These are phyloP conservation scores for Zenarchopterus dispar DNA, from an alignment of 2,797 vertebrate genomes.

Conservation along the genomic window DNA sequence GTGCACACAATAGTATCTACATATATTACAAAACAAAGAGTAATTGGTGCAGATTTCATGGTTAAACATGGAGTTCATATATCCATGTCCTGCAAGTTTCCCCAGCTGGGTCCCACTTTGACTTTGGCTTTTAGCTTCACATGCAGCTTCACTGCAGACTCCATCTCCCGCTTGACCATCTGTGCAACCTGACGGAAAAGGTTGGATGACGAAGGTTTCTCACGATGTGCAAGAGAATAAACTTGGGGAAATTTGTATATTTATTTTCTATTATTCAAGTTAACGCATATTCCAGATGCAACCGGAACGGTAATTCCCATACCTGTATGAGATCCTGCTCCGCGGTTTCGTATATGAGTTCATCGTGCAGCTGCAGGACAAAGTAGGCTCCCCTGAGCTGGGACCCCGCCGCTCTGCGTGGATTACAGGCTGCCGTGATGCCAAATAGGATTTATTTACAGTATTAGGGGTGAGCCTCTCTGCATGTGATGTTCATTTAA, in stretches of 20 bases:
- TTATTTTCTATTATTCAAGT: too few species aligned
- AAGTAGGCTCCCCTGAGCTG: conserved; percentile 88
- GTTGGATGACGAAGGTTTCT: background rate
- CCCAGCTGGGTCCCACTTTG: conserved; percentile 93
- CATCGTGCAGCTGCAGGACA: conserved; percentile 95
- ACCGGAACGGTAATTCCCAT: conserved; percentile 9
- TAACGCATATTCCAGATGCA: too few species aligned
- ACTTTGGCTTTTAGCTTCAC: conserved; percentile 92
- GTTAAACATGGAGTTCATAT: conserved; percentile 64
- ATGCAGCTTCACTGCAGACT: conserved; percentile 88
- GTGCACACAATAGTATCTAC: conserved; percentile 11
- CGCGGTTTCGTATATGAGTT: conserved; percentile 94
- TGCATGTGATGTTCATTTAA: background rate
- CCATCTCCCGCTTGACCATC: conserved; percentile 96
- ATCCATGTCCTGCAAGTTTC: conserved; percentile 89
- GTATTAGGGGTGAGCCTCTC: background rate
- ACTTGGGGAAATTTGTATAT: too few species aligned
- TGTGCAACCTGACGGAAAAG: conserved; percentile 88
- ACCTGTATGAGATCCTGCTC: conserved; percentile 93
- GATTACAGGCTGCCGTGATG: conserved; percentile 38
- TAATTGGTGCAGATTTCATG: background rate
- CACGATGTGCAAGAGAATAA: too few species aligned
- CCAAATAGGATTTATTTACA: background rate
- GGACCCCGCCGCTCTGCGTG: conserved; percentile 50
- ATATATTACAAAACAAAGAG: conserved; percentile 3